Evolutionary conservation across 2,888 invertebrate species (phyloP).

Genomic region (Metellina segmentata): DNA sequence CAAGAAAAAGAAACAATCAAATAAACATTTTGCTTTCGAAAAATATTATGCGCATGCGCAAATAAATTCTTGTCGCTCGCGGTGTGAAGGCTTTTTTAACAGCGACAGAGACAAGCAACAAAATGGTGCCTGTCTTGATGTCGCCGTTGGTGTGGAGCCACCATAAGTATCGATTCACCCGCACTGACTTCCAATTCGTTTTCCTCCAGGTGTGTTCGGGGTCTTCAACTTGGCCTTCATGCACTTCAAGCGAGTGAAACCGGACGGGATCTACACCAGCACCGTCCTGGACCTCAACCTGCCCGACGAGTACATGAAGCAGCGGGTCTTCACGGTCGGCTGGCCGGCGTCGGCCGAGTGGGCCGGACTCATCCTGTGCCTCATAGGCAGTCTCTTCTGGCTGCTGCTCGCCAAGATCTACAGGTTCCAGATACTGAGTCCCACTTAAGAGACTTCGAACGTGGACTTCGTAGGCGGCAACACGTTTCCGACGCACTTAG

Average conservation of each 20-base stretch:
- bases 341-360: constrained; percentile 73
- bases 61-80: too few relatives aligned
- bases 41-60: too few relatives aligned
- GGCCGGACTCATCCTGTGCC: constrained; percentile 73
- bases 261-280: constrained; percentile 73
- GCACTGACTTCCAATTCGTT: not conserved
- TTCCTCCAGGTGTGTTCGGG: constrained; percentile 72
- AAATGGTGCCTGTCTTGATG: too few relatives aligned
- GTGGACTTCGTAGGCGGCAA: too few relatives aligned
- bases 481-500: too few relatives aligned
- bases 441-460: constrained; percentile 32
- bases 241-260: constrained; percentile 76
- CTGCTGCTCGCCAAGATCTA: constrained; percentile 74
- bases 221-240: constrained; percentile 75
- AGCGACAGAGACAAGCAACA: too few relatives aligned
- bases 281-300: constrained; percentile 72
- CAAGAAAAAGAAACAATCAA: too few relatives aligned
- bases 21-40: too few relatives aligned
- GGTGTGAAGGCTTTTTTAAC: too few relatives aligned
- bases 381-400: constrained; percentile 74
- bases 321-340: constrained; percentile 63
- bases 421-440: constrained; percentile 71
- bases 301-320: constrained; percentile 69
- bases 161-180: too few relatives aligned
- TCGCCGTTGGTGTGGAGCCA: too few relatives aligned